Base-by-base conservation (phyloP, 2,797 vertebrate species). In the Melanotaenia nigrans region DNA sequence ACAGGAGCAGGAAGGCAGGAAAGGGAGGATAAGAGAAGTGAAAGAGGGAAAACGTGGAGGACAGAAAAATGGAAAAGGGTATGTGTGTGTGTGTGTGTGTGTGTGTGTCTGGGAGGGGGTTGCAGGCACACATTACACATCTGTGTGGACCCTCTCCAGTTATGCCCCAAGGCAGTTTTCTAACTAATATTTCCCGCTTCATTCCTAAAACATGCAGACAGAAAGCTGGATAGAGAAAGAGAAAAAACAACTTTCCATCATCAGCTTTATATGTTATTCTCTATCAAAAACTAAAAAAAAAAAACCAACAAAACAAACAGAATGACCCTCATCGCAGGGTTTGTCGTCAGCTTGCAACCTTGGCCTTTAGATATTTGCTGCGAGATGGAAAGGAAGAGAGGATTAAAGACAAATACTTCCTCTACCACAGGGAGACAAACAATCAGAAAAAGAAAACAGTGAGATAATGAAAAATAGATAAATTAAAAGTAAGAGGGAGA, bases 11-110 rank as follows among this genome's bases (percentile, higher is more conserved):
- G 76, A 86, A 68, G 63, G 64, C 59, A 66, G 85, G 83, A 83
- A 77, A 65, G 79, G 77, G 78, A 84, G 81, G 87, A 84, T 82
- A 85, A 78, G 78, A 74, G 87, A 88, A 85, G 85, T 86, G 65
- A 76, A 85, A 71, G 68, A 82, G 68, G 69, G 81, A 69, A 87
- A 82, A 81, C 73, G 66, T 58, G 82, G 75, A 81, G 71, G 75
- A 76, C 61, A 78, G 67, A 80, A 77, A 64, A 78, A 74, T 75
- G 77, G 72, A 77, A 77, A 71, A 58, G 22, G 22, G 56, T 65
- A 51, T 47, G 60, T 66, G 45, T 75, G 38, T 65, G 54, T 65
- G 49, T 64, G 61, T 64, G 61, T 61, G 40, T 49, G 47, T 55
- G 25, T 33, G 65, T 7, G 13, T 1, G 38, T 7, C 1, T 16